phyloP scores from a whole-genome alignment of 2,113 vertebrate genomes.

The Penelope pileata region DNA sequence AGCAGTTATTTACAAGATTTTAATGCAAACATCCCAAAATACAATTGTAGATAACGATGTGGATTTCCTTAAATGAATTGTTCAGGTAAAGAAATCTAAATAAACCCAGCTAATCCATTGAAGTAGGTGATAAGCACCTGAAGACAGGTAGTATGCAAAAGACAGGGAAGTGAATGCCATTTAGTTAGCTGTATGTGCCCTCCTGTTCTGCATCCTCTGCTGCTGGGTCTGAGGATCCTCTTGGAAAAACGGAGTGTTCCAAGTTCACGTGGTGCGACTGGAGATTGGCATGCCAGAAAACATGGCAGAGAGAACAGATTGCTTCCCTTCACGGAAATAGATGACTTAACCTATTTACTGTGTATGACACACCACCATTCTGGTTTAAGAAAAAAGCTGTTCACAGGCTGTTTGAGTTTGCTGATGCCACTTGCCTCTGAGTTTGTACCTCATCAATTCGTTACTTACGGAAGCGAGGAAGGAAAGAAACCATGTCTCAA shows the following conservation, averaged over 20 bases:
- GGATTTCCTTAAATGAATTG: not conserved
- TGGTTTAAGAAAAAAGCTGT: not conserved
- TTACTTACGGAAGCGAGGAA: not conserved
- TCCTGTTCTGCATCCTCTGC: rapidly evolving
- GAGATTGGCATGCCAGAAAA: not conserved
- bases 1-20: not conserved
- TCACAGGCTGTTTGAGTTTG: not conserved
- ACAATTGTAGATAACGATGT: not conserved
- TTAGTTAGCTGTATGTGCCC: not conserved
- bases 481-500: not conserved
- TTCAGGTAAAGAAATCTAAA: not conserved
- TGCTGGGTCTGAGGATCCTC: not conserved
- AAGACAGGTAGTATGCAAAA: not conserved
- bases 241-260: not conserved
- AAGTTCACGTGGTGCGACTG: not conserved
- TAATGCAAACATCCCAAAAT: not conserved
- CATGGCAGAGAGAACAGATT: not conserved
- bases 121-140: not conserved
- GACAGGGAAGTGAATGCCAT: not conserved
- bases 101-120: not conserved
- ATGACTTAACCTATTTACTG: not conserved
- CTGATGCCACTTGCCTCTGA: not conserved
- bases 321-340: not conserved
- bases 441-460: not conserved
- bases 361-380: not conserved